Percentiles rank a stretch among this genome's conserved stretches.
phyloP scores from a whole-genome alignment of 2,888 invertebrate species.

The Cheilosia impressa region DNA sequence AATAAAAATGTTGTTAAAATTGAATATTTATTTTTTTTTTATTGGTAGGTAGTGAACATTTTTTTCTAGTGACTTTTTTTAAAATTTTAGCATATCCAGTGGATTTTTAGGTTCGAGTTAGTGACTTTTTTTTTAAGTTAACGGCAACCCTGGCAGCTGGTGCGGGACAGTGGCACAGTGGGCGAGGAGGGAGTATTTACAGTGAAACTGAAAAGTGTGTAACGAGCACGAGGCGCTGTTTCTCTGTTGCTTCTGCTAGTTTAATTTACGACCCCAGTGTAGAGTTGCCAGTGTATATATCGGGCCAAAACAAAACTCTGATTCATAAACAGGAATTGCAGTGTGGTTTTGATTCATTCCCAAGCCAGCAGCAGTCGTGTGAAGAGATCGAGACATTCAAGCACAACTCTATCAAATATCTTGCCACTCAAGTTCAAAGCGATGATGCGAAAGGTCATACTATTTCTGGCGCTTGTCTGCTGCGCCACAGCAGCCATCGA shows the following conservation, averaged over 20 bases:
- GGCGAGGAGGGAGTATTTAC: neutral
- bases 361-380: slow-evolving; percentile 33
- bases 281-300: neutral
- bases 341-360: slow-evolving; percentile 45
- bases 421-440: slow-evolving; percentile 2
- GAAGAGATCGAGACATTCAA: slow-evolving; percentile 11
- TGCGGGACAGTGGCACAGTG: too few relatives aligned
- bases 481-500: slow-evolving; percentile 32
- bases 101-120: too few relatives aligned
- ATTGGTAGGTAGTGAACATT: too few relatives aligned
- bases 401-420: too few relatives aligned
- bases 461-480: slow-evolving; percentile 22
- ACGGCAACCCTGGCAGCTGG: too few relatives aligned
- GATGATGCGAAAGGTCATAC: slow-evolving; percentile 36
- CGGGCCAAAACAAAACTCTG: slow-evolving; percentile 18
- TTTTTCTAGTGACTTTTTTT: too few relatives aligned
- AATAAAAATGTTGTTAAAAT: too few relatives aligned
- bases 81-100: too few relatives aligned
- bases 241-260: neutral
- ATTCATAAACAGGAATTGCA: slow-evolving; percentile 62
- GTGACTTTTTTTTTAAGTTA: too few relatives aligned
- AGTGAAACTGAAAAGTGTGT: slow-evolving; percentile 17
- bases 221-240: slow-evolving; percentile 9
- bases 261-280: slow-evolving; percentile 6
- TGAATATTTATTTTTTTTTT: too few relatives aligned